phyloP scores from a whole-genome alignment of 2,888 invertebrate genomes.

The Yponomeuta plumbellus region DNA sequence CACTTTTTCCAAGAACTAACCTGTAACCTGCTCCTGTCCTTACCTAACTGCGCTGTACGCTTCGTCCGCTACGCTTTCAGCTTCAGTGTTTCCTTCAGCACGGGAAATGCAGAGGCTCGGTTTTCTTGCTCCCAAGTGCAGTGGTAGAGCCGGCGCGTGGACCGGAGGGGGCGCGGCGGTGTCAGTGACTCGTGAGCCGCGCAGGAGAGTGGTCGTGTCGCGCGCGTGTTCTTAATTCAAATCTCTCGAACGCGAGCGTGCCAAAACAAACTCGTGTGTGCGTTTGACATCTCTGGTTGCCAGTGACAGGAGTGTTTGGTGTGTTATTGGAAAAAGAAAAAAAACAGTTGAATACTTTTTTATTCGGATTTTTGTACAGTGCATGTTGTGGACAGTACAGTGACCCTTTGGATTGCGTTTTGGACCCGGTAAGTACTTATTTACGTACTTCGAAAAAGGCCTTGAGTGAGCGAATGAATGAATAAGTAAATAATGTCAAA shows the following conservation, averaged over 20 bases:
- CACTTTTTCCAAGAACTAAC: too few species aligned
- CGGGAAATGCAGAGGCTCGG: too few species aligned
- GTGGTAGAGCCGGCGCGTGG: slow-evolving; percentile 33
- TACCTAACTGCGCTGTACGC: too few species aligned
- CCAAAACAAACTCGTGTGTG: slow-evolving; percentile 26
- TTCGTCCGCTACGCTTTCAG: too few species aligned
- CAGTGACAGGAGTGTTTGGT: slow-evolving; percentile 58
- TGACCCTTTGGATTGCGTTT: slow-evolving; percentile 70
- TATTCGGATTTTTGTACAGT: slow-evolving; percentile 31
- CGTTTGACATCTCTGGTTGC: slow-evolving; percentile 33
- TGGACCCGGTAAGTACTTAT: slow-evolving; percentile 57
- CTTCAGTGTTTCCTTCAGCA: too few species aligned
- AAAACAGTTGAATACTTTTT: slow-evolving; percentile 27
- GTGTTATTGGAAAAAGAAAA: slow-evolving; percentile 22
- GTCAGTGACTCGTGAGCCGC: slow-evolving; percentile 66
- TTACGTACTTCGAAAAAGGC: background rate
- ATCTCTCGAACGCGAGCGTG: slow-evolving; percentile 3
- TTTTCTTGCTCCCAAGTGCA: too few species aligned
- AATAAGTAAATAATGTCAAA: background rate
- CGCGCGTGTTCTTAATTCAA: slow-evolving; percentile 5
- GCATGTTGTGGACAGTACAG: slow-evolving; percentile 51
- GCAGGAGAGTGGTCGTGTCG: slow-evolving; percentile 29
- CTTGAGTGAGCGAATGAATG: background rate
- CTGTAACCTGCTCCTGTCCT: too few species aligned
- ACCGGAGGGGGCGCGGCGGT: slow-evolving; percentile 50